Conservation (phyloP, 1,140 invertebrate species). For the Scaptomyza graminum region DNA sequence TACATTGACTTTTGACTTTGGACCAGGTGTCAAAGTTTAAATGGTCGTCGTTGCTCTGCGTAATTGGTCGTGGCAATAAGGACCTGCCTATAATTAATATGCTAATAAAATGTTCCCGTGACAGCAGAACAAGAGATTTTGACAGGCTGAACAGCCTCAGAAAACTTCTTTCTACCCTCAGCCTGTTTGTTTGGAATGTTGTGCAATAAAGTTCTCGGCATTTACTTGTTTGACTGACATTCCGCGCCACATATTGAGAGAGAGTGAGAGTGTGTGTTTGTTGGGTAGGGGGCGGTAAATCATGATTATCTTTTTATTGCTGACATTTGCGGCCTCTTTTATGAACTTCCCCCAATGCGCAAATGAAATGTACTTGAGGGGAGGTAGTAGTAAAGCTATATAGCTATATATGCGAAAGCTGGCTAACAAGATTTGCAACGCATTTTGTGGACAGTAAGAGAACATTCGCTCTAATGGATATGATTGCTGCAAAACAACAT, state of each 20-base stretch:
- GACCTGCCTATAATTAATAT: constrained; percentile 45
- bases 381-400: neutral
- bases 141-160: constrained; percentile 13
- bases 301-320: constrained; percentile 63
- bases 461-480: constrained; percentile 29
- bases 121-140: constrained; percentile 61
- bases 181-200: constrained; percentile 23
- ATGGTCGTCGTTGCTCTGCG: constrained; percentile 1
- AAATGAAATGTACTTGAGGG: constrained; percentile 10
- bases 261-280: too few species aligned
- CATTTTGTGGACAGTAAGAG: constrained; percentile 14
- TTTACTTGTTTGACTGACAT: constrained; percentile 48
- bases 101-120: constrained; percentile 45
- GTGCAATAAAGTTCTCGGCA: constrained; percentile 41
- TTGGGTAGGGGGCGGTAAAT: constrained; percentile 52
- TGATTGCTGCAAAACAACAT: neutral
- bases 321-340: constrained; percentile 54
- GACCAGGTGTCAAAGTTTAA: constrained; percentile 52
- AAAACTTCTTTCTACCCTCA: neutral
- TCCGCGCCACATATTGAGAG: constrained; percentile 42
- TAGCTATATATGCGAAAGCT: constrained; percentile 8
- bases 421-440: constrained; percentile 50
- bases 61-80: constrained; percentile 33
- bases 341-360: constrained; percentile 25
- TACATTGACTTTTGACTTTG: constrained; percentile 1